Percentiles rank a stretch among this genome's conserved stretches.
Conservation (phyloP, 2,113 vertebrate species). For the Ictidomys tridecemlineatus region DNA sequence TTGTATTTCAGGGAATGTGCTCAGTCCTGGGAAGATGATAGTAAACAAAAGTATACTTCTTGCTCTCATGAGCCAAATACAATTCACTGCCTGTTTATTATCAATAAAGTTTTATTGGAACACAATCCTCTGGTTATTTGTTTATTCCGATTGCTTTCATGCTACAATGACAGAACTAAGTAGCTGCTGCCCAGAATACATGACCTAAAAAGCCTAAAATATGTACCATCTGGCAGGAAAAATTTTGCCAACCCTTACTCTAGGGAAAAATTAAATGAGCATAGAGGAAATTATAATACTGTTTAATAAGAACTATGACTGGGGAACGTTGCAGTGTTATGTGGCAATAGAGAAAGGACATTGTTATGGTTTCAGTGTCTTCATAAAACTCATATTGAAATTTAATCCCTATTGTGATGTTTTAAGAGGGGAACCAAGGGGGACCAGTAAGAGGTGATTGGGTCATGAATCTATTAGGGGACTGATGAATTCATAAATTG, state of each 20-base stretch:
- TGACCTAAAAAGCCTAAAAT: not conserved
- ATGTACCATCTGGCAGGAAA: not conserved
- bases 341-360: not conserved
- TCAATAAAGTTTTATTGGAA: slow-evolving; percentile 51
- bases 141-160: not conserved
- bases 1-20: not conserved
- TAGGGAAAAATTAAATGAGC: not conserved
- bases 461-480: not conserved
- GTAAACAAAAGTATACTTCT: not conserved
- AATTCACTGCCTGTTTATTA: not conserved
- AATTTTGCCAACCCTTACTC: not conserved
- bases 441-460: not conserved
- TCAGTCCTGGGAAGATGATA: not conserved
- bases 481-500: not conserved
- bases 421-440: not conserved
- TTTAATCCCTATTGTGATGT: not conserved
- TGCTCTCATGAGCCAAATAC: not conserved
- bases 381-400: not conserved
- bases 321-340: not conserved
- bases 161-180: not conserved
- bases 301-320: not conserved
- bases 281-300: not conserved
- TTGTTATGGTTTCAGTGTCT: not conserved
- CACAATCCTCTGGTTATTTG: not conserved
- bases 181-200: not conserved